phyloP scores from a whole-genome alignment of 2,888 invertebrate genomes.

The Odontocerum albicorne region DNA sequence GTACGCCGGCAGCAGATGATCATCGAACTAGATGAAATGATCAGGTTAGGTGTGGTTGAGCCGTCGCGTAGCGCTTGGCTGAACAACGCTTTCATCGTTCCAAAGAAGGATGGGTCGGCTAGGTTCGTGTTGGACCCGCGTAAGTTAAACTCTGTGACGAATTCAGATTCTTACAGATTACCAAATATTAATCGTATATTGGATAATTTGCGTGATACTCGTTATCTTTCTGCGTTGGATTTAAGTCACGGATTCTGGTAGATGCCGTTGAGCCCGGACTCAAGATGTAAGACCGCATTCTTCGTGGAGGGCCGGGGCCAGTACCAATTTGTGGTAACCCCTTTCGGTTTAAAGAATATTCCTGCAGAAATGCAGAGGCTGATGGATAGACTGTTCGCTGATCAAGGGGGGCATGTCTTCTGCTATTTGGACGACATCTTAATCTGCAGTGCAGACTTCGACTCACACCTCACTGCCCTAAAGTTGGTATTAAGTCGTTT shows the following conservation, averaged over 20 bases:
- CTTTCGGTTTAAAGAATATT: slow-evolving; percentile 23
- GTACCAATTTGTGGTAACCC: slow-evolving; percentile 3
- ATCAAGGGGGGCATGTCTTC: slow-evolving; percentile 36
- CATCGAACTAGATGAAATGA: slow-evolving; percentile 36
- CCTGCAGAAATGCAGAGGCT: slow-evolving; percentile 13
- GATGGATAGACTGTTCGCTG: slow-evolving; percentile 27
- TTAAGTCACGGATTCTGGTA: slow-evolving; percentile 21
- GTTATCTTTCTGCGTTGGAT: slow-evolving; percentile 6
- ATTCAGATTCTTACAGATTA: slow-evolving; percentile 11
- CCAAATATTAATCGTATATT: slow-evolving; percentile 11
- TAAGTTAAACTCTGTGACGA: slow-evolving; percentile 27
- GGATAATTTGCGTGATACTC: slow-evolving; percentile 9
- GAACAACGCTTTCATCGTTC: slow-evolving; percentile 35
- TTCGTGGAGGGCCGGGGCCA: slow-evolving; percentile 17
- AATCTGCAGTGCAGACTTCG: slow-evolving; percentile 28
- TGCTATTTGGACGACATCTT: slow-evolving; percentile 37
- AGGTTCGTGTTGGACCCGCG: slow-evolving; percentile 38
- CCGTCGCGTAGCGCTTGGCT: slow-evolving; percentile 34
- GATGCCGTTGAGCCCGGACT: slow-evolving; percentile 8
- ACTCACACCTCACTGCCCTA: slow-evolving; percentile 22
- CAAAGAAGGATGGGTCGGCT: slow-evolving; percentile 35
- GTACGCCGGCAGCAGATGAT: slow-evolving; percentile 35
- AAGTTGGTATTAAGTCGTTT: slow-evolving; percentile 17
- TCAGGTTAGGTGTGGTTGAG: slow-evolving; percentile 36
- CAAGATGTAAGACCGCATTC: slow-evolving; percentile 22